Evolutionary conservation across 2,113 vertebrate genomes (phyloP).

Genomic region (Struthidea cinerea): DNA sequence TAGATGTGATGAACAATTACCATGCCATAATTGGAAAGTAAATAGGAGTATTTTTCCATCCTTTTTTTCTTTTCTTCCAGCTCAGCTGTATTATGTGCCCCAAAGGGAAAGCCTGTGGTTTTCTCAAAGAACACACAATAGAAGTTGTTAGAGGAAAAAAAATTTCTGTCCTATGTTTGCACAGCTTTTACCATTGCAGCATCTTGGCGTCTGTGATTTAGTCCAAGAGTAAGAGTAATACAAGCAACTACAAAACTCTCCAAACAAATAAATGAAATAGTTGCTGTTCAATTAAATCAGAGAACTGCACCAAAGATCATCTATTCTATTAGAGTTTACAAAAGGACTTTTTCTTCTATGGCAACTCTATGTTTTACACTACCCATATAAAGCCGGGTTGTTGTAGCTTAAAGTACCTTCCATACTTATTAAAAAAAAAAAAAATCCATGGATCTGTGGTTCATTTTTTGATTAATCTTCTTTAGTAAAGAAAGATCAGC

Average conservation of each 20-base stretch:
- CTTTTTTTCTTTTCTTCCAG: not conserved
- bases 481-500: not conserved
- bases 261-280: not conserved
- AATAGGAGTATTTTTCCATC: not conserved
- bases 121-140: not conserved
- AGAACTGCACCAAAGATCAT: not conserved
- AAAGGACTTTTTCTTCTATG: not conserved
- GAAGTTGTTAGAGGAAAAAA: not conserved
- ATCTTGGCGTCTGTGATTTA: not conserved
- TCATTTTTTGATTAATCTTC: not conserved
- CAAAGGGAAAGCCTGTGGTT: not conserved
- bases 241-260: not conserved
- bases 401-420: not conserved
- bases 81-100: not conserved
- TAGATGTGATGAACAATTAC: not conserved
- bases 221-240: not conserved
- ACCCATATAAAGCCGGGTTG: not conserved
- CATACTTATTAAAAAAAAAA: not conserved
- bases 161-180: not conserved
- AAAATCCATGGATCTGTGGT: not conserved
- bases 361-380: not conserved
- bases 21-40: not conserved
- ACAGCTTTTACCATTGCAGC: not conserved
- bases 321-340: not conserved
- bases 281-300: not conserved